A percentile compares a stretch with the other conserved stretches of the same genome.
phyloP scores from a whole-genome alignment of 2,888 invertebrate species.

The Nineta flava region DNA sequence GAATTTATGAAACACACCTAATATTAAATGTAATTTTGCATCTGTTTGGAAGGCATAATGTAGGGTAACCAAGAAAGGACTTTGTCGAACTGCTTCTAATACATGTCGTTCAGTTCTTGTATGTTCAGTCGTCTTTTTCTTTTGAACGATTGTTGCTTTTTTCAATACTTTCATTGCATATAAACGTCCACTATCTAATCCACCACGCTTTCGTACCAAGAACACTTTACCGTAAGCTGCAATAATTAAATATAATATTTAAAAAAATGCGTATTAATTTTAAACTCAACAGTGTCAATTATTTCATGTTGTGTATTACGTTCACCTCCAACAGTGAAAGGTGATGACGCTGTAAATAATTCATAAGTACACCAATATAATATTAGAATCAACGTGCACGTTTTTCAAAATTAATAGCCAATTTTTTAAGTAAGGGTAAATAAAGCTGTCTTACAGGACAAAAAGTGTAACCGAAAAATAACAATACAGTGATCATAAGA shows the following conservation, averaged over 20 bases:
- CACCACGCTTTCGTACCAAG: conserved; percentile 82
- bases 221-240: conserved; percentile 92
- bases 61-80: conserved; percentile 90
- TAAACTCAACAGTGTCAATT: conserved; percentile 7
- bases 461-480: too few species aligned
- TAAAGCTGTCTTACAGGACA: too few species aligned
- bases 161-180: conserved; percentile 98
- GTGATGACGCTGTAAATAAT: conserved; percentile 92
- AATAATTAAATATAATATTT: conserved; percentile 28
- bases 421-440: too few species aligned
- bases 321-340: conserved; percentile 92
- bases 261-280: conserved; percentile 7
- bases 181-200: conserved; percentile 69
- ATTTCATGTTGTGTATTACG: conserved; percentile 90
- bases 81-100: conserved; percentile 82
- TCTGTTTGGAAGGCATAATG: conserved; percentile 98
- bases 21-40: conserved; percentile 87
- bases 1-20: conserved; percentile 50
- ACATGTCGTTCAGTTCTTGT: conserved; percentile 95
- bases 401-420: too few species aligned
- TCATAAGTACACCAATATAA: too few species aligned
- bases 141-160: conserved; percentile 87
- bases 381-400: too few species aligned
- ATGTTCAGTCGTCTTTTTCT: conserved; percentile 92
- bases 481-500: too few species aligned